Percentiles rank a stretch among this genome's conserved stretches.
phyloP scores from a whole-genome alignment of 1,140 invertebrate genomes.

The Drosophila micromelanica region DNA sequence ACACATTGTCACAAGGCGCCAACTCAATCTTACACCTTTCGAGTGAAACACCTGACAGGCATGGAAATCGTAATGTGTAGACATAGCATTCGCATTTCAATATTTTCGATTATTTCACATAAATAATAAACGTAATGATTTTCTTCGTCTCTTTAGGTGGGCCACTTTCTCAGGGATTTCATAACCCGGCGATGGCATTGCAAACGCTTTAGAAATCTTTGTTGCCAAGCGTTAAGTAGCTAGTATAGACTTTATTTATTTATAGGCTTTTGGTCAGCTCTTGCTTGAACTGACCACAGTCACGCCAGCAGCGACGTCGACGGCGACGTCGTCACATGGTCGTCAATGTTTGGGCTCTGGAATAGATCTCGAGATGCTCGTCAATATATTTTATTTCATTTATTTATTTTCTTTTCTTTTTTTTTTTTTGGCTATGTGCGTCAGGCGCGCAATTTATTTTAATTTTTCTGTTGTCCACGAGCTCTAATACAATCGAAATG shows the following conservation, averaged over 20 bases:
- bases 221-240: constrained; percentile 51
- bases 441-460: constrained; percentile 59
- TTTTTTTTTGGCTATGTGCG: constrained; percentile 45
- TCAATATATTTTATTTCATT: neutral
- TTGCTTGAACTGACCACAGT: constrained; percentile 69
- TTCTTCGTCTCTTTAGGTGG: constrained; percentile 2
- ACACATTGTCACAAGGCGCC: constrained; percentile 8
- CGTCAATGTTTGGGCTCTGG: constrained; percentile 26
- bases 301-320: constrained; percentile 39
- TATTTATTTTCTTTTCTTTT: constrained; percentile 9
- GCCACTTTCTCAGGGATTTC: constrained; percentile 39
- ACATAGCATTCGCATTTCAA: neutral
- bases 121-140: constrained; percentile 1
- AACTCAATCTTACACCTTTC: constrained; percentile 8
- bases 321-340: constrained; percentile 39
- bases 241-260: constrained; percentile 33
- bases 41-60: constrained; percentile 14
- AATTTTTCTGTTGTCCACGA: constrained; percentile 70
- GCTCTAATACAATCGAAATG: constrained; percentile 9
- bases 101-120: constrained; percentile 21
- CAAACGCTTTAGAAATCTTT: constrained; percentile 38
- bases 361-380: constrained; percentile 22
- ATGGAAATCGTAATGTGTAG: neutral
- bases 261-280: constrained; percentile 15
- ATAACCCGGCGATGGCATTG: constrained; percentile 9